Percentiles rank a stretch among this genome's conserved stretches.
These are phyloP conservation scores for Reinhardtius hippoglossoides DNA, from an alignment of 2,113 vertebrate genomes.

Conservation along the genomic window DNA sequence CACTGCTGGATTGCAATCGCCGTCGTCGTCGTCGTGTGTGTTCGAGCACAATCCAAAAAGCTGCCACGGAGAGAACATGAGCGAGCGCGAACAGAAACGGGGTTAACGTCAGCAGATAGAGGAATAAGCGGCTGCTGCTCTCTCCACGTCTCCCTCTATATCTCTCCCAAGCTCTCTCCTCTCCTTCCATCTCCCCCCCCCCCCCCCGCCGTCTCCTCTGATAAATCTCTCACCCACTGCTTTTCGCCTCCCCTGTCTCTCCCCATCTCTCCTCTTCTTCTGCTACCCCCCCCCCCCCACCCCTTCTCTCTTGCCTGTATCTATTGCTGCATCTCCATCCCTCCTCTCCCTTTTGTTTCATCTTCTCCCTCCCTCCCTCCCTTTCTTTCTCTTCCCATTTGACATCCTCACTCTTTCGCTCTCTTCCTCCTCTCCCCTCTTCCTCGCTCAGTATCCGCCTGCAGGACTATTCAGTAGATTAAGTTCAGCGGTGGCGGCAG, in stretches of 20 bases:
- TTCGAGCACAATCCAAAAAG: not conserved
- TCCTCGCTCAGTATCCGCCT: slow-evolving; percentile 58
- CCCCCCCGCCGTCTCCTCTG: slow-evolving; percentile 57
- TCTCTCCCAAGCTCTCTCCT: slow-evolving; percentile 25
- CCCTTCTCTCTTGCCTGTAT: slow-evolving; percentile 13
- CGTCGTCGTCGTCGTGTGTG: not conserved
- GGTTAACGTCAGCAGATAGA: slow-evolving; percentile 50
- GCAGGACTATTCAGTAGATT: slow-evolving; percentile 82
- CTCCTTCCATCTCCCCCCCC: slow-evolving; percentile 45
- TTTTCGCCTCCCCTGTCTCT: slow-evolving; percentile 58
- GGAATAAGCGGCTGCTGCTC: slow-evolving; percentile 11
- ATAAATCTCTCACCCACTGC: slow-evolving; percentile 69
- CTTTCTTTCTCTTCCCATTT: slow-evolving; percentile 29
- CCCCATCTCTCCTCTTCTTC: slow-evolving; percentile 37
- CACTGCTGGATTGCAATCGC: not conserved
- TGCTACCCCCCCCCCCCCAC: not conserved
- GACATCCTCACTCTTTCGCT: slow-evolving; percentile 32
- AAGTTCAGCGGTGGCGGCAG: slow-evolving; percentile 76
- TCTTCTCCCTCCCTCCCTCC: slow-evolving; percentile 7
- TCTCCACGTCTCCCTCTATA: slow-evolving; percentile 32
- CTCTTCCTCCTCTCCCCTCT: slow-evolving; percentile 23
- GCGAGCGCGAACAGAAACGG: slow-evolving; percentile 10
- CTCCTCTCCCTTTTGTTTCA: slow-evolving; percentile 32
- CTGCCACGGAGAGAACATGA: not conserved
- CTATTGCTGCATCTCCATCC: slow-evolving; percentile 29